Percentiles rank a stretch among this genome's conserved stretches.
These are phyloP conservation scores for Mastomys coucha DNA, from an alignment of 2,113 vertebrate genomes.

Conservation along the genomic window DNA sequence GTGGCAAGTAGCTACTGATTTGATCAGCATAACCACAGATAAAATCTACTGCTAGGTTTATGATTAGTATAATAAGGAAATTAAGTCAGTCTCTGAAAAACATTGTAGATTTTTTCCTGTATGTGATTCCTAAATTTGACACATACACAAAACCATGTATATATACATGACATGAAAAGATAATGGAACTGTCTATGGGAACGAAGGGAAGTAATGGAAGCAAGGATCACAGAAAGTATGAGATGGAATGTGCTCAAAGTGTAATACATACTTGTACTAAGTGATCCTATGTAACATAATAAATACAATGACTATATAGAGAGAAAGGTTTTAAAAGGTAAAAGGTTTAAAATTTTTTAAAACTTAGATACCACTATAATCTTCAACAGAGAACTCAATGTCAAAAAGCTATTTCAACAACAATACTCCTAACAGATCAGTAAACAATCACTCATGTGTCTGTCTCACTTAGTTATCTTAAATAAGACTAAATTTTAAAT, in stretches of 20 bases:
- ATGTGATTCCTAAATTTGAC: neutral
- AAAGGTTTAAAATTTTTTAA: conserved; percentile 24
- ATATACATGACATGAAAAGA: neutral
- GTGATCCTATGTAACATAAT: neutral
- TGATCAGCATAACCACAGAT: conserved; percentile 1
- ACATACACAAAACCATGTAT: neutral
- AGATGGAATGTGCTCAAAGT: neutral
- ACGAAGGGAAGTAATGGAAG: neutral
- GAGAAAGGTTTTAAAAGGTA: neutral
- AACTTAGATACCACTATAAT: neutral
- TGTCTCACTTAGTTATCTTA: neutral
- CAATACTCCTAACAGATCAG: neutral
- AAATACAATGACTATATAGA: neutral
- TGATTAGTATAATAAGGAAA: neutral
- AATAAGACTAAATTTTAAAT: neutral
- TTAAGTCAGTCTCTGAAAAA: neutral
- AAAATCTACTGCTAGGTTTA: neutral
- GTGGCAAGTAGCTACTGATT: conserved; percentile 4
- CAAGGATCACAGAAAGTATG: no score
- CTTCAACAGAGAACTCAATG: neutral
- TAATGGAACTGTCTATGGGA: neutral
- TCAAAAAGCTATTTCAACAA: neutral
- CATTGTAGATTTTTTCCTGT: neutral
- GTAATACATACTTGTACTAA: neutral
- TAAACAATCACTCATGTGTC: neutral